These are phyloP conservation scores for Clitarchus hookeri DNA, from an alignment of 2,888 invertebrate genomes.

Conservation along the genomic window DNA sequence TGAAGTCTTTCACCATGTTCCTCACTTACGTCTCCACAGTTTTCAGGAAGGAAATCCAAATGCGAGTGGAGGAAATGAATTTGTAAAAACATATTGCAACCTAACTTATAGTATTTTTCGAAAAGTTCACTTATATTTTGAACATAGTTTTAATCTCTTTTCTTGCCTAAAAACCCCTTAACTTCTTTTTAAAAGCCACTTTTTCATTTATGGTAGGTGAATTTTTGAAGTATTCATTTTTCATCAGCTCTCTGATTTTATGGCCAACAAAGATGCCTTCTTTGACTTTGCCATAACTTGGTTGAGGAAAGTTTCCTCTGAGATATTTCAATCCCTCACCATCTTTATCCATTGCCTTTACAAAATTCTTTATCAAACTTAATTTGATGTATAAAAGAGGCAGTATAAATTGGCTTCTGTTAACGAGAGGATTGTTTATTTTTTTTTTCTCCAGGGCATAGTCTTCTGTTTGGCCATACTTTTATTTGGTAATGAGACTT, in stretches of 20 bases:
- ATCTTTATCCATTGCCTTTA: constrained; percentile 25
- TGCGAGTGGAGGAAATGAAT: no score
- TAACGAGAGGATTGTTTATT: background rate
- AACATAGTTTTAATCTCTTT: no score
- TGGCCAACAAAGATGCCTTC: background rate
- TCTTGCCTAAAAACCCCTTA: no score
- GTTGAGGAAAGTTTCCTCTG: background rate
- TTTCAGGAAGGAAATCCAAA: constrained; percentile 10
- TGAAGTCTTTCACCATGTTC: constrained; percentile 21
- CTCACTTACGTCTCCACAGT: constrained; percentile 20
- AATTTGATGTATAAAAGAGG: constrained; percentile 20
- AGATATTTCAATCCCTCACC: background rate
- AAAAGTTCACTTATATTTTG: no score
- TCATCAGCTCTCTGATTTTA: constrained; percentile 19
- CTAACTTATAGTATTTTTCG: no score
- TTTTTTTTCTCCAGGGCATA: background rate
- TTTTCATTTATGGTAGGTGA: background rate
- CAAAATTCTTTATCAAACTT: constrained; percentile 19
- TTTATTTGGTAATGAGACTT: constrained; percentile 11
- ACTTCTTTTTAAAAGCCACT: no score
- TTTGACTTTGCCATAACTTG: constrained; percentile 15
- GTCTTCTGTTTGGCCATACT: constrained; percentile 12
- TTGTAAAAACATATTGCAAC: background rate
- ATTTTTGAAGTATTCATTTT: constrained; percentile 11
- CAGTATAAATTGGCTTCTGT: background rate